A percentile compares a stretch with the other conserved stretches of the same genome.
Conservation (phyloP, 2,888 invertebrate species). For the Ferdinandea cuprea region DNA sequence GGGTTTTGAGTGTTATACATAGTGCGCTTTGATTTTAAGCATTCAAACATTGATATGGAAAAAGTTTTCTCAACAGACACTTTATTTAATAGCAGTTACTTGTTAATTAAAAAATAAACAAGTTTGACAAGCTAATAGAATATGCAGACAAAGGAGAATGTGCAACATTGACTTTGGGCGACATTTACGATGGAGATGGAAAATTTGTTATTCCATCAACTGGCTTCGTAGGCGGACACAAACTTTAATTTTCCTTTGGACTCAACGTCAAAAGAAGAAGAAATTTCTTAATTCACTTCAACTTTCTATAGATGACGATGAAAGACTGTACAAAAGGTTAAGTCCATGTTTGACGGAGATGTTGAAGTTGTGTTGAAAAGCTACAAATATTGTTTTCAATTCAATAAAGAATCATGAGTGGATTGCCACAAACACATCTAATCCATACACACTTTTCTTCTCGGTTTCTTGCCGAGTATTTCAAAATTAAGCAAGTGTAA, state of each 20-base stretch:
- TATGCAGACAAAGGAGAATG: not conserved
- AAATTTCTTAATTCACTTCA: not conserved
- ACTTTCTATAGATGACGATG: not conserved
- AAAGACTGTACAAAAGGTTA: not conserved
- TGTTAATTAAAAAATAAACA: not conserved
- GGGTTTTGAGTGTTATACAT: too few relatives aligned
- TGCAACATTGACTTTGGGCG: not conserved
- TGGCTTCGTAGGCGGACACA: not conserved
- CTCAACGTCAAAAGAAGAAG: not conserved
- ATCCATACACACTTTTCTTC: too few relatives aligned
- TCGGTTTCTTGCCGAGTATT: too few relatives aligned
- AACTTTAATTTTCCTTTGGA: not conserved
- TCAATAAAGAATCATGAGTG: too few relatives aligned
- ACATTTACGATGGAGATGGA: not conserved
- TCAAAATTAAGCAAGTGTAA: too few relatives aligned
- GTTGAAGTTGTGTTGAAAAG: too few relatives aligned
- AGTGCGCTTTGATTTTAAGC: not conserved
- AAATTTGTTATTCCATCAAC: not conserved
- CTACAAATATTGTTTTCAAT: too few relatives aligned
- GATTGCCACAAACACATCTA: too few relatives aligned
- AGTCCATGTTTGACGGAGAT: too few relatives aligned
- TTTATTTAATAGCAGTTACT: slow-evolving; percentile 5
- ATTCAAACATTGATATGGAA: not conserved
- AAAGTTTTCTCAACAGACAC: not conserved
- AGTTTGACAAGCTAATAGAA: not conserved